These are phyloP conservation scores for Sitta carolinensis DNA, from an alignment of 2,797 vertebrate genomes.

Conservation along the genomic window DNA sequence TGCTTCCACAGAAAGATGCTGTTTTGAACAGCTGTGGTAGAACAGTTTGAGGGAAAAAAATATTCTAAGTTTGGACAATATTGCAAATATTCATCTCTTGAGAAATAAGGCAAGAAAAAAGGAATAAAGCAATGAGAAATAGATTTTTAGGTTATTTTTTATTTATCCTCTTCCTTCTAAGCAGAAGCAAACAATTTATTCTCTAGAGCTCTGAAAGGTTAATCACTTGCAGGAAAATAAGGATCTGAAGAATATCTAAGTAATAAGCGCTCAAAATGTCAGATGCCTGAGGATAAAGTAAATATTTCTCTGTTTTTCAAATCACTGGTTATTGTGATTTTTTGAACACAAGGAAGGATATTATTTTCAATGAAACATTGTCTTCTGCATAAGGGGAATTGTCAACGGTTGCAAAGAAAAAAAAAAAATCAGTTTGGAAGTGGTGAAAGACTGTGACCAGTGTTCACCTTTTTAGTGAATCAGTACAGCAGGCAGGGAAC, in stretches of 20 bases:
- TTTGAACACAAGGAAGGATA: background rate
- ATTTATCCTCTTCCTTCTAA: background rate
- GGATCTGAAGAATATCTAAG: background rate
- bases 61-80: background rate
- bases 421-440: background rate
- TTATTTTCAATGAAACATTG: background rate
- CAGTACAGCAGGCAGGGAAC: background rate
- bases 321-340: background rate
- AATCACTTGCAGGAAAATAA: background rate
- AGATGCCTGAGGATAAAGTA: background rate
- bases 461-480: background rate
- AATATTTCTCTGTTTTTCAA: background rate
- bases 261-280: background rate
- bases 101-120: background rate
- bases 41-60: background rate
- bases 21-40: background rate
- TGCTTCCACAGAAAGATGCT: background rate
- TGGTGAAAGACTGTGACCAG: background rate
- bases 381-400: background rate
- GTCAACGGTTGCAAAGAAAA: background rate
- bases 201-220: constrained; percentile 6
- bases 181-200: background rate
- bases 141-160: background rate
- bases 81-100: background rate
- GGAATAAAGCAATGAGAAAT: background rate